These are phyloP conservation scores for Cirrhinus mrigala DNA, from an alignment of 2,797 vertebrate genomes.

Conservation along the genomic window DNA sequence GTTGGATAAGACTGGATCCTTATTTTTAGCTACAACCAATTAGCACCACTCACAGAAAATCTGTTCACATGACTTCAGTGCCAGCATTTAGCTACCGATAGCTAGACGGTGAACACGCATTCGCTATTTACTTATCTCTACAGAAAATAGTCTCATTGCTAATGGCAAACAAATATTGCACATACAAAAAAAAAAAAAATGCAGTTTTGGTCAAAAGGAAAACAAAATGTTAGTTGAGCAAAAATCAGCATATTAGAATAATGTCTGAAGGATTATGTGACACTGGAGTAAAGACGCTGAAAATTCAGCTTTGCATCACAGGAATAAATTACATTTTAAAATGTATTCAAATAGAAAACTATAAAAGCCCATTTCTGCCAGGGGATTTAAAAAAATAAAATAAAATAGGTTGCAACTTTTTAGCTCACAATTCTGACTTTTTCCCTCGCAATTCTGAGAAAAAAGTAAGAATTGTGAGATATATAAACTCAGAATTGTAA, in stretches of 20 bases:
- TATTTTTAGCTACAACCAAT: constrained; percentile 60
- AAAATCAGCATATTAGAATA: no score
- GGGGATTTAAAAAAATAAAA: no score
- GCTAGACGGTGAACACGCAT: not conserved
- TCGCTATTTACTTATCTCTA: not conserved
- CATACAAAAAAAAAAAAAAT: not conserved
- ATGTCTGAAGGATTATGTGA: no score
- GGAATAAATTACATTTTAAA: no score
- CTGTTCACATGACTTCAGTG: constrained; percentile 46
- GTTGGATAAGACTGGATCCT: constrained; percentile 34
- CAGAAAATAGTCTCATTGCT: not conserved
- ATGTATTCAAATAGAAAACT: no score
- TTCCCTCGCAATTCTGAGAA: not conserved
- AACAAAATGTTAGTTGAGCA: not conserved
- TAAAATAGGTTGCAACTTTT: no score
- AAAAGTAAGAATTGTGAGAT: no score
- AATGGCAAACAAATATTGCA: not conserved
- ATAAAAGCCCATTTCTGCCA: no score
- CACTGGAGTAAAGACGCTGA: no score
- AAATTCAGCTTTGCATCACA: no score
- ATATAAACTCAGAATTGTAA: no score
- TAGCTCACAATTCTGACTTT: not conserved
- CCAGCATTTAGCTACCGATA: not conserved
- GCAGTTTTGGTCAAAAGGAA: not conserved
- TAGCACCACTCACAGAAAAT: constrained; percentile 53